These are phyloP conservation scores for Dusona sp. DNA, from an alignment of 2,888 invertebrate genomes.

Conservation along the genomic window DNA sequence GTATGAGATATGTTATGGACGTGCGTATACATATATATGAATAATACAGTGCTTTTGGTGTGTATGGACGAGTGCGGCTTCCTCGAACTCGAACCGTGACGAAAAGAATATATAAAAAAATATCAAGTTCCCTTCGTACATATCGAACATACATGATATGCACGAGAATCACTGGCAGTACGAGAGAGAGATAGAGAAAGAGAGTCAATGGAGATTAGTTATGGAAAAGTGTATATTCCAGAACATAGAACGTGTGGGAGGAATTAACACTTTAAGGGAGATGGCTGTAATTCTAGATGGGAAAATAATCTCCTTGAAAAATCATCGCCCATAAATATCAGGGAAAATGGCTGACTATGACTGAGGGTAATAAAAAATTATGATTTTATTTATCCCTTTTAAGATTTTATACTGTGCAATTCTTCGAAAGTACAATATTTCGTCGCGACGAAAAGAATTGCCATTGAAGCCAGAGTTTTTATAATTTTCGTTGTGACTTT, in stretches of 20 bases:
- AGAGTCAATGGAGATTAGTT: constrained; percentile 29
- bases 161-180: constrained; percentile 26
- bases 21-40: constrained; percentile 14
- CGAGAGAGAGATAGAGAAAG: constrained; percentile 3
- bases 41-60: constrained; percentile 47
- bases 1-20: not conserved
- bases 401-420: constrained; percentile 55
- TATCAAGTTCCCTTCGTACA: constrained; percentile 55
- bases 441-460: not conserved
- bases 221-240: constrained; percentile 25
- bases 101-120: constrained; percentile 54
- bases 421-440: not conserved
- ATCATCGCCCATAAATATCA: constrained; percentile 11
- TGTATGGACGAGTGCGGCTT: constrained; percentile 55
- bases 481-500: not conserved
- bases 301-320: constrained; percentile 1
- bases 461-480: not conserved
- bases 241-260: constrained; percentile 16
- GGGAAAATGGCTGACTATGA: constrained; percentile 18
- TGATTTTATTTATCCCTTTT: constrained; percentile 44
- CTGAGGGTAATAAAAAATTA: not conserved
- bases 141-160: constrained; percentile 16
- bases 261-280: constrained; percentile 22
- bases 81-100: constrained; percentile 64
- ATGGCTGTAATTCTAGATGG: constrained; percentile 28